phyloP scores from a whole-genome alignment of 2,888 invertebrate species.

The Melinopterus prodromus region DNA sequence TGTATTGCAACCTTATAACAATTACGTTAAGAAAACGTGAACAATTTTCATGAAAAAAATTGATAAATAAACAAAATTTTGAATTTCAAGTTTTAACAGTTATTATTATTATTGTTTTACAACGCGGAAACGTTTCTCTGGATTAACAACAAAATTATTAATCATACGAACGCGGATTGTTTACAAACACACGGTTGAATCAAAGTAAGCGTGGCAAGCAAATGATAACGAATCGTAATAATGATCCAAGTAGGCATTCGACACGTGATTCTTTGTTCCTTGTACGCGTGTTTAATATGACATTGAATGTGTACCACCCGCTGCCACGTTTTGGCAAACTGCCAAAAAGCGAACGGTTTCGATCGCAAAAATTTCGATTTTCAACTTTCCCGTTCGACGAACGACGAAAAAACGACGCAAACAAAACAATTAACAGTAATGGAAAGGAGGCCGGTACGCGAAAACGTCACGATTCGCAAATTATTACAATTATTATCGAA shows the following conservation, averaged over 20 bases:
- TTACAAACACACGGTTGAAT: not conserved
- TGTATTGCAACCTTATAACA: not conserved
- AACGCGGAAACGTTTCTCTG: not conserved
- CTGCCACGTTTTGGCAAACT: not conserved
- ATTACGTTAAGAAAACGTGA: not conserved
- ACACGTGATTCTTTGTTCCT: not conserved
- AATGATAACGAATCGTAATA: not conserved
- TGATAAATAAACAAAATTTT: too few relatives aligned
- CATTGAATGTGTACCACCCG: too few relatives aligned
- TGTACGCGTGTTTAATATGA: not conserved
- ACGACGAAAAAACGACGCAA: not conserved
- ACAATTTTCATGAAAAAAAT: not conserved
- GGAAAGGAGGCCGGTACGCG: not conserved
- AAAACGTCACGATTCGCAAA: not conserved
- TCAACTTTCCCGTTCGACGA: not conserved
- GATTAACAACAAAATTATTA: not conserved
- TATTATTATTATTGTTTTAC: too few relatives aligned
- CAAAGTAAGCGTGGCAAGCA: not conserved
- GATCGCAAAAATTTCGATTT: not conserved
- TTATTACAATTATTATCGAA: not conserved
- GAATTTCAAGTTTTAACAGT: too few relatives aligned
- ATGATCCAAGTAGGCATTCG: not conserved
- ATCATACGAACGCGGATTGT: too few relatives aligned
- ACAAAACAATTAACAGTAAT: not conserved
- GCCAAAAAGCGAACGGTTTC: not conserved